Conservation (phyloP, 2,888 invertebrate genomes). For the Athrips mouffetella region DNA sequence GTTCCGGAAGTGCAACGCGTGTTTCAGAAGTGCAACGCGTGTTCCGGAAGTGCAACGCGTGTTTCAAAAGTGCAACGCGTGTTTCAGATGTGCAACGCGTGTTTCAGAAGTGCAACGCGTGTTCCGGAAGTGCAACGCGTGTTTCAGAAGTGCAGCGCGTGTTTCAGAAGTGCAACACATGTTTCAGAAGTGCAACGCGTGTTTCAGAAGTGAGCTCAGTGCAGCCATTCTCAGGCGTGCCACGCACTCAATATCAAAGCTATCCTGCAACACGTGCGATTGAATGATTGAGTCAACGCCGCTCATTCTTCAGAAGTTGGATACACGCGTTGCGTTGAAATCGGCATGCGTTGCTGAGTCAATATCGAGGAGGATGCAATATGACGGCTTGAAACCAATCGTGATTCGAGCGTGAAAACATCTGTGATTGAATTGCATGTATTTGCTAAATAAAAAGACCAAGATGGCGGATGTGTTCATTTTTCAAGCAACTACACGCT, state of each 20-base stretch:
- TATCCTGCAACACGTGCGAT: too few relatives aligned
- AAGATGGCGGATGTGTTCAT: slow-evolving; percentile 1
- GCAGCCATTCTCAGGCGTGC: too few relatives aligned
- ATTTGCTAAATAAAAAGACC: not conserved
- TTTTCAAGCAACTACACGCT: not conserved
- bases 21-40: not conserved
- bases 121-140: not conserved
- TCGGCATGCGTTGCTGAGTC: not conserved
- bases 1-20: not conserved
- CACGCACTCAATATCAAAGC: too few relatives aligned
- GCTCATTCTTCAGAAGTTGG: not conserved
- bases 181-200: not conserved
- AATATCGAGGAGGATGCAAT: not conserved
- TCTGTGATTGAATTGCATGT: not conserved
- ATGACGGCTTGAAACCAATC: too few relatives aligned
- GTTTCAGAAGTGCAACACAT: not conserved
- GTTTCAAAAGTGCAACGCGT: not conserved
- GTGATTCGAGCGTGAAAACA: not conserved
- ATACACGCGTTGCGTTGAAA: not conserved
- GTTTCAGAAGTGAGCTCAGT: too few relatives aligned
- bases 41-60: not conserved
- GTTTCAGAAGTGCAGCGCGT: not conserved
- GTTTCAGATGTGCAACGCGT: not conserved
- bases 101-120: not conserved
- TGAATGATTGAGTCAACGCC: too few relatives aligned